These are phyloP conservation scores for Molorchus minor DNA, from an alignment of 2,888 invertebrate species.

Conservation along the genomic window DNA sequence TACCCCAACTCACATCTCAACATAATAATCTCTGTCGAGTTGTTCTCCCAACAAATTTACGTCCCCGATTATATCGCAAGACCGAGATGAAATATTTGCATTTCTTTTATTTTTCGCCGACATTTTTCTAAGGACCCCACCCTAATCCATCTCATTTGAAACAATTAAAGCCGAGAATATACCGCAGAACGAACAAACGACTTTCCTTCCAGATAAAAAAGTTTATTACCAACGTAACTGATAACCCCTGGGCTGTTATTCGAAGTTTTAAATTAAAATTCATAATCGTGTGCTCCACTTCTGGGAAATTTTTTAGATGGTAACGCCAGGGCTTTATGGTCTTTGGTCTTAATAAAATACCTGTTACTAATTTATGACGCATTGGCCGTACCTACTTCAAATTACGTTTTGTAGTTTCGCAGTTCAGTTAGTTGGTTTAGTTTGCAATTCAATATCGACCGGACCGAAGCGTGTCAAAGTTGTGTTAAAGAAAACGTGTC, in stretches of 20 bases:
- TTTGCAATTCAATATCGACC: no score
- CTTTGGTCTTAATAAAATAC: slow-evolving; percentile 13
- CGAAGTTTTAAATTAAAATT: slow-evolving; percentile 43
- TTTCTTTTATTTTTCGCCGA: slow-evolving; percentile 18
- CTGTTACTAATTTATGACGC: slow-evolving; percentile 15
- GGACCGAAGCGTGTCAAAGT: no score
- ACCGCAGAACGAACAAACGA: slow-evolving; percentile 33
- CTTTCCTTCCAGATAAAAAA: slow-evolving; percentile 39
- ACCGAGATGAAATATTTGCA: slow-evolving; percentile 13
- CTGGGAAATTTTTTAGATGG: slow-evolving; percentile 34
- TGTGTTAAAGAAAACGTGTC: no score
- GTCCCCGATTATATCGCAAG: slow-evolving; percentile 3
- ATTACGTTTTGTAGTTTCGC: no score
- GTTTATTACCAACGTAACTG: slow-evolving; percentile 40
- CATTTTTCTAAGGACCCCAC: not conserved
- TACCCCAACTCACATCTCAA: not conserved
- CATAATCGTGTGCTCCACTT: slow-evolving; percentile 39
- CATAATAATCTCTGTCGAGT: not conserved
- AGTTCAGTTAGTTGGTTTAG: no score
- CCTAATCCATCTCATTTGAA: slow-evolving; percentile 23
- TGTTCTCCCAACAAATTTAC: slow-evolving; percentile 11
- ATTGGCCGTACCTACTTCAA: no score
- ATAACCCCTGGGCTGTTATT: slow-evolving; percentile 37
- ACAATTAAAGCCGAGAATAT: slow-evolving; percentile 31
- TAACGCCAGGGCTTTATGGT: slow-evolving; percentile 26